These are phyloP conservation scores for Cryptotermes secundus DNA, from an alignment of 1,140 invertebrate genomes.

Conservation along the genomic window DNA sequence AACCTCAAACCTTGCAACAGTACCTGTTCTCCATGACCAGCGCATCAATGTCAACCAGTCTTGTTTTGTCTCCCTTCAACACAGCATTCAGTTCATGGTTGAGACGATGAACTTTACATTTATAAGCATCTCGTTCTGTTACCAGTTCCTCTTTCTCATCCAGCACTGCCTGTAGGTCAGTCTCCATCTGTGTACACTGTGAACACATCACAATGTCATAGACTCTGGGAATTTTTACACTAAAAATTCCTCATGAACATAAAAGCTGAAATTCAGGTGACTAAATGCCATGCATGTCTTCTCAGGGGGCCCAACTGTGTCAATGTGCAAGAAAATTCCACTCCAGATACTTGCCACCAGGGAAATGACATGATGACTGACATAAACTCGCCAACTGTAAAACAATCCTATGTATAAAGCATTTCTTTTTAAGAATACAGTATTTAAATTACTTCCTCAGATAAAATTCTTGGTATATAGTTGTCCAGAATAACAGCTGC, in stretches of 20 bases:
- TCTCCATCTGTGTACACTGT: constrained; percentile 63
- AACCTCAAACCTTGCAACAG: neutral
- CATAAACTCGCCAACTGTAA: no score
- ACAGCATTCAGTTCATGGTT: constrained; percentile 79
- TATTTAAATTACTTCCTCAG: no score
- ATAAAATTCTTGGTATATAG: no score
- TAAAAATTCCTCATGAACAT: constrained; percentile 25
- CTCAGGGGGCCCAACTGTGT: no score
- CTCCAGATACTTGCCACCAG: no score
- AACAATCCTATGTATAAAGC: no score
- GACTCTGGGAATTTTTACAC: neutral
- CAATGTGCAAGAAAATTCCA: no score
- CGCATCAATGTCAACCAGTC: constrained; percentile 76
- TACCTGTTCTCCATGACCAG: constrained; percentile 77
- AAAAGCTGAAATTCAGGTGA: neutral
- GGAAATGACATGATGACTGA: no score
- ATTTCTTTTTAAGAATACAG: no score
- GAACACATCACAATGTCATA: constrained; percentile 36
- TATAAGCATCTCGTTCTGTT: constrained; percentile 79
- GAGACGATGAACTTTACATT: constrained; percentile 78
- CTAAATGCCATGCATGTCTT: no score
- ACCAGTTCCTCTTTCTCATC: constrained; percentile 86
- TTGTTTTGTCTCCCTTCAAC: constrained; percentile 55
- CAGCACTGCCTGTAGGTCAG: constrained; percentile 72
- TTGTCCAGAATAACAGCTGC: no score